These are phyloP conservation scores for Limosa lapponica DNA, from an alignment of 2,797 vertebrate species.

Conservation along the genomic window DNA sequence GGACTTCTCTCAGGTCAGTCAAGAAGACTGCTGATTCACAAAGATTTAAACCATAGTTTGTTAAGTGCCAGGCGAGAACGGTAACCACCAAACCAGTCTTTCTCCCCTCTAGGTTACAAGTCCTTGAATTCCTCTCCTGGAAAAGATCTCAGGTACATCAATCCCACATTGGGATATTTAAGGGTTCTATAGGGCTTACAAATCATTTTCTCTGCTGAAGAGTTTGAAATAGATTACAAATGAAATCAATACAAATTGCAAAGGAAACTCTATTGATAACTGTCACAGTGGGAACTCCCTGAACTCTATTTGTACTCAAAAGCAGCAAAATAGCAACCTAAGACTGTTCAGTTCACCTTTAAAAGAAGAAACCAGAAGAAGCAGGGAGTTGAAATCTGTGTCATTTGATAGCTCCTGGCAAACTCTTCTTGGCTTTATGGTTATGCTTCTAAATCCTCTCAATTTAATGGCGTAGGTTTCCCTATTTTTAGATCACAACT, in stretches of 20 bases:
- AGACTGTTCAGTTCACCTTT: slow-evolving; percentile 4
- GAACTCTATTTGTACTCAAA: background rate
- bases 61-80: background rate
- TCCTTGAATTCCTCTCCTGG: background rate
- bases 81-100: background rate
- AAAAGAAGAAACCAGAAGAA: slow-evolving; percentile 44
- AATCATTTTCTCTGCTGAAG: background rate
- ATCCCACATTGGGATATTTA: background rate
- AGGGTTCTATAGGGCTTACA: background rate
- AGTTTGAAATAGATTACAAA: background rate
- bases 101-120: background rate
- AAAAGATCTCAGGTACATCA: background rate
- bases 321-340: slow-evolving; percentile 1
- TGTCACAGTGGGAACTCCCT: background rate
- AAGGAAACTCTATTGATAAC: background rate
- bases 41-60: background rate
- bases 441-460: slow-evolving; percentile 59
- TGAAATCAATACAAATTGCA: background rate
- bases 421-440: slow-evolving; percentile 50
- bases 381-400: slow-evolving; percentile 33
- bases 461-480: slow-evolving; percentile 57
- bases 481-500: slow-evolving; percentile 64
- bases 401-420: slow-evolving; percentile 39
- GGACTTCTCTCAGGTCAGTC: background rate
- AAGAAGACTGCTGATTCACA: background rate